Evolutionary conservation across 2,888 invertebrate species (phyloP), one percentile per base, ranked within the genome.

Genomic region (Cheilosia vernalis): DNA sequence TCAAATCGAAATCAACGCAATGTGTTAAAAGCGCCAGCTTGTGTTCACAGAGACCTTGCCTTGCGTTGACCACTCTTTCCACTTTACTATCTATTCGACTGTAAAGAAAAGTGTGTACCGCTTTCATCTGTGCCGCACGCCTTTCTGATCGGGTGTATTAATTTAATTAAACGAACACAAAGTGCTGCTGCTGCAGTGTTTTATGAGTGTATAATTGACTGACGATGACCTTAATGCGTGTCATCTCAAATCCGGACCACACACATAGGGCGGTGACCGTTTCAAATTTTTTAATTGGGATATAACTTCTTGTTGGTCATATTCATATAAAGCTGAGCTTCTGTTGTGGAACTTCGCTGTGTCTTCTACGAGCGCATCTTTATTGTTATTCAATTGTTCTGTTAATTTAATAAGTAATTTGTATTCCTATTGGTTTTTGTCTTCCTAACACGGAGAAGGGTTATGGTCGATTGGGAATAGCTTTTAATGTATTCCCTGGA

Each of bases 121-220:
- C 80, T 85, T 85, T 85, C 58, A 85, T 79, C 69, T 80, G 0
- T 17, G 70, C 84, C 84, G 84, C 60, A 64, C 44, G 66, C 72
- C 60, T 72, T 63, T 60, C 73, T 80, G 73, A 80, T 73, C 80
- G 73, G 73, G 51, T 53, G 73, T 80, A 73, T 80, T 80, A 67
- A 80, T 80, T 80, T 73, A 80, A 80, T 80, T 80, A 73, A 66
- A 73, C 51, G 60, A 73, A 80, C 80, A 73, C 70, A 79, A 64
- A 80, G 80, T 61, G 80, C 44, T 58, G 21, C 33, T 61, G 80
- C 44, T 58, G 21, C 33, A 63, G 47, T 79, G 47, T 64, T 79
- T 63, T 69, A 60, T 60, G 55, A 47, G 10, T 13, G 13, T 19
- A 7, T 69, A 77, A 69, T 69, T 63, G 56, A 64, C 70, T 72